phyloP scores from a whole-genome alignment of 2,888 invertebrate species.

The Oxytorus armatus region DNA sequence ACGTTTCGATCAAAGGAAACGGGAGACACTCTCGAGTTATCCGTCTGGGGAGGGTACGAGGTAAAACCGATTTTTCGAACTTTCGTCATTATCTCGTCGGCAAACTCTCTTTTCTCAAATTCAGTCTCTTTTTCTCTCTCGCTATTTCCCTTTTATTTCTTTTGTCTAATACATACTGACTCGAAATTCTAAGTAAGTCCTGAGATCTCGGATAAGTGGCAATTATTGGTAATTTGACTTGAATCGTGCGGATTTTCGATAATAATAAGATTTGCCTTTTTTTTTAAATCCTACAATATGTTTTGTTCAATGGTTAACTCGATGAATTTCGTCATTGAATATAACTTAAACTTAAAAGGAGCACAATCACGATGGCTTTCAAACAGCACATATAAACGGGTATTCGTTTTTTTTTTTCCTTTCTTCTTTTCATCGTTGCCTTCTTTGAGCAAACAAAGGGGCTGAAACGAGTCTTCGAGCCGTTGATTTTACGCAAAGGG shows the following conservation, averaged over 20 bases:
- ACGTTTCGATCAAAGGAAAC: slow-evolving; percentile 77
- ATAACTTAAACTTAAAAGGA: too few relatives aligned
- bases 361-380: slow-evolving; percentile 4
- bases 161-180: too few relatives aligned
- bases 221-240: neutral
- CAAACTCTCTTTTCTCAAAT: slow-evolving; percentile 40
- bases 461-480: slow-evolving; percentile 40
- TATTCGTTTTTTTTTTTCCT: neutral
- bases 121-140: neutral
- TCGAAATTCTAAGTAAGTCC: neutral
- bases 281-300: too few relatives aligned
- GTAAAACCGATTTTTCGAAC: slow-evolving; percentile 39
- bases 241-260: too few relatives aligned
- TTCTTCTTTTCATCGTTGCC: slow-evolving; percentile 24
- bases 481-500: slow-evolving; percentile 54
- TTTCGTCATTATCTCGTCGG: slow-evolving; percentile 59
- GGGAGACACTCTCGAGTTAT: slow-evolving; percentile 73
- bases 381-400: slow-evolving; percentile 1
- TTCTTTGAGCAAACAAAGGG: slow-evolving; percentile 39
- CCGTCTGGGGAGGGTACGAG: slow-evolving; percentile 53
- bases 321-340: too few relatives aligned
- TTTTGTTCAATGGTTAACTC: too few relatives aligned
- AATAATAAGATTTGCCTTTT: too few relatives aligned
- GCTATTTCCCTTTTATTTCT: slow-evolving; percentile 1
- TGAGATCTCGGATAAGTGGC: neutral